A percentile compares a stretch with the other conserved stretches of the same genome.
Evolutionary conservation across 2,888 invertebrate species (phyloP).

Genomic region (Sinelater perroti): DNA sequence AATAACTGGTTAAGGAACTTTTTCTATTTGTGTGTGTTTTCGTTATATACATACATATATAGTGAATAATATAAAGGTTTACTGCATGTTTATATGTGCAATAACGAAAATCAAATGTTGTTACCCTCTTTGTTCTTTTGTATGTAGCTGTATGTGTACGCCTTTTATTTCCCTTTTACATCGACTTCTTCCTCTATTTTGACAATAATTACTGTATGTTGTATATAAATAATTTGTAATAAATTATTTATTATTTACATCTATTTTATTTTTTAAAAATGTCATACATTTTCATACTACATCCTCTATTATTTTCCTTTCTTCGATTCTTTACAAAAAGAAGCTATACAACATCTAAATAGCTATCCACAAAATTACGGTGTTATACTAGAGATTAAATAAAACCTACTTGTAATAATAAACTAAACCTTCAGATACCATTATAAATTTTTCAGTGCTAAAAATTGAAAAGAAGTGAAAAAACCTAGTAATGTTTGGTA

Average conservation of each 20-base stretch:
- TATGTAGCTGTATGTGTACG: constrained; percentile 14
- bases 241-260: constrained; percentile 30
- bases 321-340: too few species aligned
- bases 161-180: constrained; percentile 44
- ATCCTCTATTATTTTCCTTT: not conserved
- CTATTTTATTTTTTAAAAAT: not conserved
- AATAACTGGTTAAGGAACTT: constrained; percentile 20
- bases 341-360: too few species aligned
- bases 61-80: constrained; percentile 21
- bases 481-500: too few species aligned
- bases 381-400: too few species aligned
- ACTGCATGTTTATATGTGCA: constrained; percentile 30
- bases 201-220: constrained; percentile 58
- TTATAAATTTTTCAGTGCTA: too few species aligned
- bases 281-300: not conserved
- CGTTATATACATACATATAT: constrained; percentile 13
- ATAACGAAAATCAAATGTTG: constrained; percentile 9
- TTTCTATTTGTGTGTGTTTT: constrained; percentile 27
- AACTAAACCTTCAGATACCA: too few species aligned
- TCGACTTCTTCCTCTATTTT: constrained; percentile 52
- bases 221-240: constrained; percentile 46
- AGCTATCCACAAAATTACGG: too few species aligned
- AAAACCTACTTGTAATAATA: too few species aligned
- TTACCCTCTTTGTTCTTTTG: constrained; percentile 22
- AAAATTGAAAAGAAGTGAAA: too few species aligned